Evolutionary conservation across 1,140 invertebrate species (phyloP).

Genomic region (Eueides isabella): DNA sequence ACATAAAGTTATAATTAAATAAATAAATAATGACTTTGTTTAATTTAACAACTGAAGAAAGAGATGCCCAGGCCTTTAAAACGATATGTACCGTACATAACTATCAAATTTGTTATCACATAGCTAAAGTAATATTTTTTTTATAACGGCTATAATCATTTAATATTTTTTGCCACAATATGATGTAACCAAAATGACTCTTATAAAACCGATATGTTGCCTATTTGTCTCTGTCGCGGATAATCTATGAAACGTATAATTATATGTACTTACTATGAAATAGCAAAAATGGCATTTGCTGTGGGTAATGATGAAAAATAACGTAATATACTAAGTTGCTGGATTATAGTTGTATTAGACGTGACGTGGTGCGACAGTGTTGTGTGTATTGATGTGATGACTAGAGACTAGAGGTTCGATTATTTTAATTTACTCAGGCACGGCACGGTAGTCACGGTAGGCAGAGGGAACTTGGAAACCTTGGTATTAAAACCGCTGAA

Average conservation of each 20-base stretch:
- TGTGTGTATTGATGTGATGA: neutral
- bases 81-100: too few relatives aligned
- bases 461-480: too few relatives aligned
- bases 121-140: neutral
- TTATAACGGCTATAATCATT: neutral
- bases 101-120: too few relatives aligned
- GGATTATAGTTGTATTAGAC: neutral
- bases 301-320: neutral
- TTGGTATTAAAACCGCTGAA: too few relatives aligned
- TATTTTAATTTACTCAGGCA: too few relatives aligned
- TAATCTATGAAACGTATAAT: conserved; percentile 12
- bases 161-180: neutral
- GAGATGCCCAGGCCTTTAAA: too few relatives aligned
- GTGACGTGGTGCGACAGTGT: neutral
- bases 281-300: neutral
- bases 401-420: neutral
- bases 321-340: neutral
- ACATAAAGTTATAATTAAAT: too few relatives aligned
- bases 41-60: too few relatives aligned
- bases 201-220: conserved; percentile 5
- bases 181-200: conserved; percentile 16
- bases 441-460: too few relatives aligned
- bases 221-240: conserved; percentile 26
- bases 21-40: too few relatives aligned
- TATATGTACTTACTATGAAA: conserved; percentile 4